Evolutionary conservation across 2,888 invertebrate species (phyloP), one percentile per base, ranked within the genome.

Genomic region (Neria commutata): DNA sequence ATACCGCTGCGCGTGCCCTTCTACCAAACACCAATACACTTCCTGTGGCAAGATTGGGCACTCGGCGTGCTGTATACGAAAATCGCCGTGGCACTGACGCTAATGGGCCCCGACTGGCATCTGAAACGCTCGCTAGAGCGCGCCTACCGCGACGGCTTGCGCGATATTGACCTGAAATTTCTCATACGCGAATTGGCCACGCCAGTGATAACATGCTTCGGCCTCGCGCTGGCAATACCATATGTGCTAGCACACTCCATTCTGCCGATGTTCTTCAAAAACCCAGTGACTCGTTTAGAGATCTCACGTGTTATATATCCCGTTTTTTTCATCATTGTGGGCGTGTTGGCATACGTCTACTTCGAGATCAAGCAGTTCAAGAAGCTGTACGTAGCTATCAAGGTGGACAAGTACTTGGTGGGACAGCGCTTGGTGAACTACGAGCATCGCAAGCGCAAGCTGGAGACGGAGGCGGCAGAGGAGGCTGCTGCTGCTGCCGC

Each of bases 101-200:
- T 98, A 89, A 98, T 98, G 96, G 97, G 97, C 0, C 97, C 98
- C 6, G 98, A 98, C 83, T 96, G 97, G 92, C 89, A 91, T 79
- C 84, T 99, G 72, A 90, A 95, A 55, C 86, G 92, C 2, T 94
- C 95, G 1, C 91, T 98, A 49, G 98, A 99, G 78, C 88, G 92
- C 72, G 92, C 95, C 0, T 98, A 97, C 78, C 88, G 95, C 48
- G 95, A 96, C 75, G 98, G 98, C 0, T 87, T 97, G 46, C 85
- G 96, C 14, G 94, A 96, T 72, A 94, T 98, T 86, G 92, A 96
- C 79, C 85, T 98, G 55, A 88, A 87, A 71, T 92, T 93, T 77
- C 91, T 98, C 56, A 86, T 96, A 61, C 85, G 86, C n/a, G 88
- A 91, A 65, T 84, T 98, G 66, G 95, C 97, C 1, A 88, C 92